phyloP scores from a whole-genome alignment of 2,888 invertebrate species.

The Agrilus mali region DNA sequence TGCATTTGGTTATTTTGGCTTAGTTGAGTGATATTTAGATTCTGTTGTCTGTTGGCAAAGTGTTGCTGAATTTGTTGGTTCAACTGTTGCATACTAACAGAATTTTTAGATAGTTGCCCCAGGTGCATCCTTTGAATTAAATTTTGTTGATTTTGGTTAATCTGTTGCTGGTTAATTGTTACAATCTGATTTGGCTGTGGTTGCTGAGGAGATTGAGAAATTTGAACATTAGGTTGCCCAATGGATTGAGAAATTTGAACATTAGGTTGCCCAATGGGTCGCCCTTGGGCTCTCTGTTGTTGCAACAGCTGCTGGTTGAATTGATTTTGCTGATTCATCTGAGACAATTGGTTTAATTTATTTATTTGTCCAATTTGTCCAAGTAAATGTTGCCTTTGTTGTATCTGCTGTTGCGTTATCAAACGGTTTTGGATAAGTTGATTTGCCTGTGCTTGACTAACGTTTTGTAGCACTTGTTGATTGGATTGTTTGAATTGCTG shows the following conservation, averaged over 20 bases:
- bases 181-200: slow-evolving; percentile 4
- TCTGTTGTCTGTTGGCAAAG: slow-evolving; percentile 1
- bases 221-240: slow-evolving; percentile 5
- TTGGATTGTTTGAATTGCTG: slow-evolving; percentile 6
- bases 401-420: slow-evolving; percentile 25
- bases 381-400: slow-evolving; percentile 3
- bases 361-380: slow-evolving; percentile 3
- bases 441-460: slow-evolving; percentile 9
- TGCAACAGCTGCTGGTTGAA: slow-evolving; percentile 6
- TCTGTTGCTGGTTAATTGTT: slow-evolving; percentile 6
- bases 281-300: slow-evolving; percentile 5
- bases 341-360: slow-evolving; percentile 34
- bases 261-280: slow-evolving; percentile 3
- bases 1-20: not conserved
- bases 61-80: slow-evolving; percentile 7
- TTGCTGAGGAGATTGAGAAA: slow-evolving; percentile 5
- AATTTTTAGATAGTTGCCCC: slow-evolving; percentile 3
- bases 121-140: slow-evolving; percentile 11
- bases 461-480: not conserved
- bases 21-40: not conserved
- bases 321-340: slow-evolving; percentile 13
- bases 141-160: slow-evolving; percentile 14
- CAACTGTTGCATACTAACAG: slow-evolving; percentile 8
- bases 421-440: slow-evolving; percentile 28
- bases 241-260: slow-evolving; percentile 5